These are phyloP conservation scores for Saccostrea glomerata DNA, from an alignment of 1,140 invertebrate species.

Conservation along the genomic window DNA sequence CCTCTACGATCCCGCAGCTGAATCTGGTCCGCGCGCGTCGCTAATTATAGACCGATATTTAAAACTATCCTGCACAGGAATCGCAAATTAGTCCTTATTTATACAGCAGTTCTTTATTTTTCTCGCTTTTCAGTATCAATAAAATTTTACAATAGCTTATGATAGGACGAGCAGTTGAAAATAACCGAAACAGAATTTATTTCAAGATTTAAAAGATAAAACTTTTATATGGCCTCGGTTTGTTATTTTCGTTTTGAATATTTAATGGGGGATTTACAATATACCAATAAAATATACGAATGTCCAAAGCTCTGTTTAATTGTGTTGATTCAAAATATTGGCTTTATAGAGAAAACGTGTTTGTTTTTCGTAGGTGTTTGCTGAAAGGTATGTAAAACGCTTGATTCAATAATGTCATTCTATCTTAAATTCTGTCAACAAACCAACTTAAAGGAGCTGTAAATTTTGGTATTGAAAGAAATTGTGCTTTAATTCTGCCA, in stretches of 20 bases:
- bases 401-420: constrained; percentile 2
- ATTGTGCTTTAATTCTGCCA: background rate
- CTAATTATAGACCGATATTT: background rate
- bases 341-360: background rate
- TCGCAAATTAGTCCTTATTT: background rate
- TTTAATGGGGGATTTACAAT: background rate
- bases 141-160: background rate
- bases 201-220: background rate
- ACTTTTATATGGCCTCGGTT: background rate
- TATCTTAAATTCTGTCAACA: constrained; percentile 8
- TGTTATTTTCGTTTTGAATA: background rate
- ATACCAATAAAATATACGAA: constrained; percentile 3
- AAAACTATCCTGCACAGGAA: background rate
- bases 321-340: constrained; percentile 37
- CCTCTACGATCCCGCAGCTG: background rate
- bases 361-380: constrained; percentile 27
- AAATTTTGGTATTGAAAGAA: background rate
- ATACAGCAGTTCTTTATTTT: background rate
- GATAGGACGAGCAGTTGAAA: background rate
- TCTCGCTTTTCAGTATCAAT: background rate
- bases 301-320: background rate
- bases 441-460: background rate
- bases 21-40: background rate
- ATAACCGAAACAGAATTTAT: background rate
- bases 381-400: background rate